Evolutionary conservation across 2,888 invertebrate species (phyloP), one percentile per base, ranked within the genome.

Genomic region (Isoperla grammatica): DNA sequence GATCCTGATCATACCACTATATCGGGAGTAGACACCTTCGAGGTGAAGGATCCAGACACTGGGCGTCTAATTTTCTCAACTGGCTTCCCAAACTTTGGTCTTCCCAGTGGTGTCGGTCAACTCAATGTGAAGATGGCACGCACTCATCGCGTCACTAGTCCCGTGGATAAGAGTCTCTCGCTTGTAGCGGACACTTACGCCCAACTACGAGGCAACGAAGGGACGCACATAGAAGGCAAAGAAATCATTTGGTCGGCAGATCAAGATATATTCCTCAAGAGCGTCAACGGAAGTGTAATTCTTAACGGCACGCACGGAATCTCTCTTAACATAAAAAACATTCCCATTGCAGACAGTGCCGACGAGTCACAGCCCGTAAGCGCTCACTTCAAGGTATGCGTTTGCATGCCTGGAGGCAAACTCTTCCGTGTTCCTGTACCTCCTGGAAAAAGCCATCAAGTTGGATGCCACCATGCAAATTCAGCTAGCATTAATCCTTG

Each of bases 401-500:
- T 93, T 1, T 94, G 94, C 69, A 91, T 92, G 89, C 93, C 93
- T 0, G 85, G 87, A 64, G 94, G 93, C 0, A 88, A 87, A 67
- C 71, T 95, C 55, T 94, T 92, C 70, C 79, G 86, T 62, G 82
- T 94, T 3, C 86, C 88, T 0, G 84, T 89, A 0, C 82, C 85
- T 0, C 78, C 79, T 0, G 83, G 82, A 39, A 45, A 23, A 22
- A 73, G 71, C 59, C 68, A 72, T 11, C 76, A 73, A 49, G 79
- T 82, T 0, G 81, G 81, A 37, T 88, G 87, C 69, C 80, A 83
- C 0, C 82, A 82, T 69, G 75, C 85, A 15, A 82, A 82, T 67
- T 77, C 80, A 0, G 77, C 80, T 0, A 80, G 81, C 46, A 74
- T 79, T 65, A 85, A 86, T 73, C 87, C 87, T 35, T 87, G 87